Base-by-base conservation (phyloP, 2,797 vertebrate species). In the Chloroceryle amazona region DNA sequence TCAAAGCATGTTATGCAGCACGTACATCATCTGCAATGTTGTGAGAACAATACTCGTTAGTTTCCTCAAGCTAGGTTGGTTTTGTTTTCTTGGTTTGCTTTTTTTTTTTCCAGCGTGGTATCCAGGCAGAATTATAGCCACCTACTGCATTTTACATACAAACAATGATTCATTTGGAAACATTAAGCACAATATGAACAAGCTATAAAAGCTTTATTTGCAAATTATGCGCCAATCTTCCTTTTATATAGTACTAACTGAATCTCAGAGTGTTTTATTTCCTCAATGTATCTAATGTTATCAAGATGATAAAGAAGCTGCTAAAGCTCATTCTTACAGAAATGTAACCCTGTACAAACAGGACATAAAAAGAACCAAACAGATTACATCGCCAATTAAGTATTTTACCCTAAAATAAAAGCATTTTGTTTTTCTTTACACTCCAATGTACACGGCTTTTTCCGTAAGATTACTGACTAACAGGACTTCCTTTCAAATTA, bases 121-220 rank as follows among this genome's bases (percentile, higher is more conserved):
- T 92, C 90, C 58, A 96, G 55, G 78, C 81, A 96, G 86, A 95
- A 89, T 93, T 95, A 86, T 10, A 92, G 86, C 71, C 86, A 93
- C 89, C 78, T 89, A 82, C 86, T 90, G 60, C 10, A 35, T 85
- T 89, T 81, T 46, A 89, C 13, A 20, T 65, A 68, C 78, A 85
- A 93, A 91, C 74, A 89, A 10, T 65, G 65, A 94, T 85, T 94
- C 65, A 81, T 89, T 95, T 80, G 63, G 80, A 94, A 92, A 81
- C 83, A 70, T 88, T 80, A 90, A 75, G 42, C 37, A 3, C 33
- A 87, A 55, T 42, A 61, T 11, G 46, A 93, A 85, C 41, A 46
- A 82, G 42, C 44, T 57, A 44, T 89, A 89, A 92, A 93, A 95
- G 55, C 62, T 94, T 86, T 90, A 93, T 70, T 89, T 91, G 54